Evolutionary conservation across 2,797 vertebrate genomes (phyloP), one percentile per base, ranked within the genome.

Genomic region (Phylloscopus collybita): DNA sequence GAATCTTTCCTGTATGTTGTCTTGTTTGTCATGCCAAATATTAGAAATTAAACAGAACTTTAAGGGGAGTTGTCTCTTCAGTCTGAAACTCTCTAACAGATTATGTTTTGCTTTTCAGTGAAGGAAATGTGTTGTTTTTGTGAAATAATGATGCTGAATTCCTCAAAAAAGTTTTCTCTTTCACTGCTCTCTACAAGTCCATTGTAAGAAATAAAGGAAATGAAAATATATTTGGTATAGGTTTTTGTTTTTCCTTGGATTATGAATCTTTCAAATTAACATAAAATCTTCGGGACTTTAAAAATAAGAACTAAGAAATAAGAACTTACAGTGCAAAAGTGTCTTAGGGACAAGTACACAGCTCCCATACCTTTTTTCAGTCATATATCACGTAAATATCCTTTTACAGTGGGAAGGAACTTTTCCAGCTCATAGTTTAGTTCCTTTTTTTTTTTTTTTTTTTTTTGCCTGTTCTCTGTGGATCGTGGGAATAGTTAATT

Each of bases 331-430:
- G 40, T 14, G 40, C 40, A 40, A 40, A 40, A 40, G 40, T 40
- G 40, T 40, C 40, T 36, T 76, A 64, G 22, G 50, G 30, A 20
- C 34, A 66, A 40, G 25, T 51, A 47, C 17, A 49, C 16, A 6
- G 8, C 14, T 53, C 30, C 9, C 4, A 15, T 13, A 2, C 8
- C 2, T 42, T 51, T 80, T 78, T 70, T 22, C 34, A 65, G 2
- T n/a, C 11, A 5, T 38, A 2, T 73, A 51, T 45, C 38, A 30
- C 0, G 7, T 71, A 65, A 60, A 26, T 72, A 21, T 22, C 61
- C 5, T 65, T 66, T 62, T 47, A 11, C 21, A 4, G 11, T 8
- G 2, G 13, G 6, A 4, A 8, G 2, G 2, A 12, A 19, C 19
- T 32, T 72, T 81, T 80, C 42, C n/a, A 32, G n/a, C 10, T 91